Percentiles rank a stretch among this genome's conserved stretches.
phyloP scores from a whole-genome alignment of 2,888 invertebrate genomes.

The Drosophila multiciliata region DNA sequence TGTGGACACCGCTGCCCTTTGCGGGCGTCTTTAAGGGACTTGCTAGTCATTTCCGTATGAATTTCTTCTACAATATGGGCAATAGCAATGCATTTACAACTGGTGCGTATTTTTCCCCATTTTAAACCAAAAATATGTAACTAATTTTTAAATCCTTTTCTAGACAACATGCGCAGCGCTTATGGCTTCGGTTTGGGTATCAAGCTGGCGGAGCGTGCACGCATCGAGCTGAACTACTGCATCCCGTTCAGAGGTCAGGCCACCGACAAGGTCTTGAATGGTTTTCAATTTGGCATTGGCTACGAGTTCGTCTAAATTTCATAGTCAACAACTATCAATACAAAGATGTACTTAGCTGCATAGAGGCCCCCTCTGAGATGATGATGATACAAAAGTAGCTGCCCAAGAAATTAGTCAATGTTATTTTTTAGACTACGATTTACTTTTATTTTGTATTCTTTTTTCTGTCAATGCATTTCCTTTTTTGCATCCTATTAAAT shows the following conservation, averaged over 20 bases:
- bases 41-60: conserved; percentile 93
- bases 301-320: conserved; percentile 89
- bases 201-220: conserved; percentile 92
- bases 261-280: conserved; percentile 88
- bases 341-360: conserved; percentile 43
- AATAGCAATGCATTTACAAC: conserved; percentile 87
- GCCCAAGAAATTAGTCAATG: conserved; percentile 36
- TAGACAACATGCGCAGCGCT: conserved; percentile 88
- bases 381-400: conserved; percentile 6
- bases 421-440: conserved; percentile 25
- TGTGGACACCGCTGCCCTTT: conserved; percentile 96
- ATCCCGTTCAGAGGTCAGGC: conserved; percentile 89
- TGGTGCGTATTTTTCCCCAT: conserved; percentile 62
- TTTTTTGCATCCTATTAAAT: conserved; percentile 51
- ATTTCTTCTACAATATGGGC: conserved; percentile 95
- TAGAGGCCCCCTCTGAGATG: conserved; percentile 7
- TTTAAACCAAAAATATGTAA: not conserved
- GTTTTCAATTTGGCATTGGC: conserved; percentile 94
- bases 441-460: conserved; percentile 33
- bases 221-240: conserved; percentile 98
- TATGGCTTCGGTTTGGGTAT: conserved; percentile 94
- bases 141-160: conserved; percentile 65
- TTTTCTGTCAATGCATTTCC: conserved; percentile 68
- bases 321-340: not conserved
- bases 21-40: conserved; percentile 91